Conservation (phyloP, 1,140 invertebrate species). For the Chelonus insularis region DNA sequence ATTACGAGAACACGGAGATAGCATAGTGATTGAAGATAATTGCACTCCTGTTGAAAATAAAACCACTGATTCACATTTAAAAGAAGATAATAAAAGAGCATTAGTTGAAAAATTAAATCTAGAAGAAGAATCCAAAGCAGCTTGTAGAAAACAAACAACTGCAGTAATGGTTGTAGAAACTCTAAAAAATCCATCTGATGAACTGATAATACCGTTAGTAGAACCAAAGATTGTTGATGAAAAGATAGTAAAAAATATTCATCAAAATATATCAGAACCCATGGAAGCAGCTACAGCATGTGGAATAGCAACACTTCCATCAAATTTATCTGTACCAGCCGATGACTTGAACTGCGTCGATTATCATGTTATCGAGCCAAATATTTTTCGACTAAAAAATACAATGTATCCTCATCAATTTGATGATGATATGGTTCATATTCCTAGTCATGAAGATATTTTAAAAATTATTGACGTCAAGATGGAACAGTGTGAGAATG, state of each 20-base stretch:
- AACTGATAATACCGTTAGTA: too few species aligned
- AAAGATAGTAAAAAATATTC: not conserved
- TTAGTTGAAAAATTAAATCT: too few species aligned
- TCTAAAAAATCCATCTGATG: too few species aligned
- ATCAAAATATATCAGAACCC: slow-evolving; percentile 12
- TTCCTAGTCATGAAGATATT: slow-evolving; percentile 39
- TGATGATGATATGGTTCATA: slow-evolving; percentile 53
- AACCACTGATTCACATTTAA: too few species aligned
- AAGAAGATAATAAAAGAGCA: too few species aligned
- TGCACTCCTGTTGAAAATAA: not conserved
- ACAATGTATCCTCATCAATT: slow-evolving; percentile 37
- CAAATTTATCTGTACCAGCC: slow-evolving; percentile 17
- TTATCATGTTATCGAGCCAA: slow-evolving; percentile 43
- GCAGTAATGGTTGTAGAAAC: too few species aligned
- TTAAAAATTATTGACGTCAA: slow-evolving; percentile 9
- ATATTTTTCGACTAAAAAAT: slow-evolving; percentile 25
- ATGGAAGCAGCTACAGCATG: slow-evolving; percentile 21
- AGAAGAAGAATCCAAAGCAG: too few species aligned
- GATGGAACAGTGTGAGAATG: slow-evolving; percentile 4
- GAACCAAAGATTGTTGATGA: slow-evolving; percentile 22
- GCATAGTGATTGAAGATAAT: slow-evolving; percentile 33
- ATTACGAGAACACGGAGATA: slow-evolving; percentile 38
- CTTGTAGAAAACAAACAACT: too few species aligned
- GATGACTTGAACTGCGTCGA: slow-evolving; percentile 45
- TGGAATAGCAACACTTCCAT: slow-evolving; percentile 19